Percentiles rank a stretch among this genome's conserved stretches.
Evolutionary conservation across 2,113 vertebrate genomes (phyloP).

Genomic region (Poeciliopsis retropinna): DNA sequence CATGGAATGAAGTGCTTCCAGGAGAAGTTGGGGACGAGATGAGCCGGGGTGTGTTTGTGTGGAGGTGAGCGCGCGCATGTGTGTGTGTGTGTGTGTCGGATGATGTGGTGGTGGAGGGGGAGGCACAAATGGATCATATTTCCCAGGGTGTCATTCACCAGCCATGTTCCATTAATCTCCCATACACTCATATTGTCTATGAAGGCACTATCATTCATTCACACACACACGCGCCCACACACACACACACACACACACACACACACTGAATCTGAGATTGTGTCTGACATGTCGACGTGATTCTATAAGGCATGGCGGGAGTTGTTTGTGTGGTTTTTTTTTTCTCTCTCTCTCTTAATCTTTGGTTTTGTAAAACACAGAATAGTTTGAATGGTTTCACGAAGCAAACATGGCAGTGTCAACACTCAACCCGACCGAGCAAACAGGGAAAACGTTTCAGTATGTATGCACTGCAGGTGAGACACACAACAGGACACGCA

Average conservation of each 20-base stretch:
- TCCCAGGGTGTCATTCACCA: conserved; percentile 59
- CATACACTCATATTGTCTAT: conserved; percentile 48
- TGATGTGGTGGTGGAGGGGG: background rate
- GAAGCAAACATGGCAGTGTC: background rate
- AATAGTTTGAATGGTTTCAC: background rate
- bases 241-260: conserved; percentile 5
- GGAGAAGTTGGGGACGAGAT: background rate
- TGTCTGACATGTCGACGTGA: conserved; percentile 19
- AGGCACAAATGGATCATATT: conserved; percentile 61
- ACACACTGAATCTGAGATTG: background rate
- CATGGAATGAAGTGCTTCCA: conserved; percentile 2
- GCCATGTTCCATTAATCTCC: conserved; percentile 63
- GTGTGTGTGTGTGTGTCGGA: background rate
- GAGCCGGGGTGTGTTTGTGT: conserved; percentile 1
- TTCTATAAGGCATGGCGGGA: conserved; percentile 2
- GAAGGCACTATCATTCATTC: conserved; percentile 54
- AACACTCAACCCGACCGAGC: background rate
- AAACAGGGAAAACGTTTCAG: too few species aligned
- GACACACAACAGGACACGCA: too few species aligned
- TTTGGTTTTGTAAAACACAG: background rate
- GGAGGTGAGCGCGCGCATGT: background rate
- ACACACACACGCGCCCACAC: conserved; percentile 17
- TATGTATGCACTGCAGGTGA: too few species aligned
- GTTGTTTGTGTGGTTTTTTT: conserved; percentile 3
- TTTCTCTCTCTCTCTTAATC: background rate